Base-by-base conservation (phyloP, 1,140 invertebrate species). In the Zaprionus capensis region DNA sequence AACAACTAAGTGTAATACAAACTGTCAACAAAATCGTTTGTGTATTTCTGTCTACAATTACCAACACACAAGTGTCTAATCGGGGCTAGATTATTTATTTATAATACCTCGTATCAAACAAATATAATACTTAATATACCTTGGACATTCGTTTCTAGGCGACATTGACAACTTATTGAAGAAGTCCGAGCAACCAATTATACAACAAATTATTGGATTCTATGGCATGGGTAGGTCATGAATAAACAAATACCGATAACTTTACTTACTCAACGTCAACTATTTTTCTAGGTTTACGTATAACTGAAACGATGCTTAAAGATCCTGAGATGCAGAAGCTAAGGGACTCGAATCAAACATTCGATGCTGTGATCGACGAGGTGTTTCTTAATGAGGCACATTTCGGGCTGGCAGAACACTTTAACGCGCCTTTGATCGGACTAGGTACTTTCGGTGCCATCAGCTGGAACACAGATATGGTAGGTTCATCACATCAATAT, bases 381-480 rank as follows among this genome's bases (percentile, higher is more conserved):
- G 73, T 92, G 17, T 93, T 93, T 36, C 73, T 92, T 0, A 81
- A 83, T 14, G 92, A 93, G 62, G 86, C 92, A 0, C 71, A 82
- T 1, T 81, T 91, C 14, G 92, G 92, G 6, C 24, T 93, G 5
- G 91, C 82, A 1, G 81, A 92, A 20, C 81, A 91, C 24, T 93
- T 92, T 20, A 87, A 92, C 36, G 92, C 91, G 1, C 88, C 92
- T 0, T 74, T 93, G 0, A 92, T 93, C n/a, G 91, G 83, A 9
- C 6, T 93, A 1, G 78, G 88, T 14, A 90, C 92, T 1, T 92
- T 92, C 61, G 92, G 92, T 0, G 86, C 91, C 24, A 83, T 81
- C 6, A 78, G 76, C 44, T 92, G 83, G 86, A 83, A 85, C 17
- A 88, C 84, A 20, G 86, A 92, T 75, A 49, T 92, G 73, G 84